Evolutionary conservation across 2,797 vertebrate genomes (phyloP).

Genomic region (Sternotherus odoratus): DNA sequence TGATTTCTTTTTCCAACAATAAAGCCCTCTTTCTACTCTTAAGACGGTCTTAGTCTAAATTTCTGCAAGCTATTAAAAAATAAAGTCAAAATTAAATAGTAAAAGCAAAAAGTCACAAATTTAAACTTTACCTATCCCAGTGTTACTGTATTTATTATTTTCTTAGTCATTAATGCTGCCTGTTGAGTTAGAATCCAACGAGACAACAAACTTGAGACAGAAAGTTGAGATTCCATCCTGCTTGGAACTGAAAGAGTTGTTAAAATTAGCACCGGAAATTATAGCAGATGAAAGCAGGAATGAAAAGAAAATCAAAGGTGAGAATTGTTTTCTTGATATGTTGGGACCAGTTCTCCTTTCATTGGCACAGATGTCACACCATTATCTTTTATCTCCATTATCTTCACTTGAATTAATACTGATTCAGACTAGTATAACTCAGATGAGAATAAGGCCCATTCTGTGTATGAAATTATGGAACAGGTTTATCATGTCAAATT

Average conservation of each 20-base stretch:
- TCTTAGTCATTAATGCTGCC: slow-evolving; percentile 84
- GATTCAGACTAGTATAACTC: not conserved
- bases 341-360: not conserved
- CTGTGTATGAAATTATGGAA: not conserved
- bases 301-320: slow-evolving; percentile 81
- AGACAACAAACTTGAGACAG: slow-evolving; percentile 9
- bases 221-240: slow-evolving; percentile 51
- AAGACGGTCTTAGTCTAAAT: not conserved
- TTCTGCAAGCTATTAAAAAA: not conserved
- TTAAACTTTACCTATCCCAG: not conserved
- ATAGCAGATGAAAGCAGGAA: slow-evolving; percentile 66
- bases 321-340: slow-evolving; percentile 38
- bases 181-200: slow-evolving; percentile 69
- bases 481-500: not conserved
- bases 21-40: not conserved
- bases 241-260: slow-evolving; percentile 58
- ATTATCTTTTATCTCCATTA: not conserved
- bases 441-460: not conserved
- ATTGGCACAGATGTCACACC: not conserved
- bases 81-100: not conserved
- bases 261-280: slow-evolving; percentile 79
- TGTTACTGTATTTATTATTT: slow-evolving; percentile 32
- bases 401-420: not conserved
- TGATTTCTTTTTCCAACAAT: not conserved
- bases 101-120: not conserved